Evolutionary conservation across 2,113 vertebrate genomes (phyloP).

Genomic region (Bujurquina vittata): DNA sequence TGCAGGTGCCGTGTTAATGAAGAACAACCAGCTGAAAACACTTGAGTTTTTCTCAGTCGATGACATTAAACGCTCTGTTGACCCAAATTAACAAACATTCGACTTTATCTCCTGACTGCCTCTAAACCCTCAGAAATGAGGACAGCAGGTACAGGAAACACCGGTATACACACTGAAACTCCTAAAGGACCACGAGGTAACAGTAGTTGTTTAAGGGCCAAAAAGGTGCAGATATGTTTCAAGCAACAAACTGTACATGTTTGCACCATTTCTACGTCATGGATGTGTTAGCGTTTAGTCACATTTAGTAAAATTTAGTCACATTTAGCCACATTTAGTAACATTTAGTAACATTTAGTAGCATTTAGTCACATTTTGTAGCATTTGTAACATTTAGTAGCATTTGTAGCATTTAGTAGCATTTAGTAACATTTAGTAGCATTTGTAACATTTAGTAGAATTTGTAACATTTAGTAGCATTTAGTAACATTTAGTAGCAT

Average conservation of each 20-base stretch:
- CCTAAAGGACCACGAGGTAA: background rate
- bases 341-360: too few species aligned
- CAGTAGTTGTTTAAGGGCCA: background rate
- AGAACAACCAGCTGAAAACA: background rate
- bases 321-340: too few species aligned
- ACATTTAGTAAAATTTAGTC: too few species aligned
- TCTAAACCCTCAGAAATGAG: background rate
- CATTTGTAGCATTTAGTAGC: too few species aligned
- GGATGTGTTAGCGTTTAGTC: too few species aligned
- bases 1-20: background rate
- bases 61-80: background rate
- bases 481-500: too few species aligned
- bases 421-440: too few species aligned
- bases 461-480: too few species aligned
- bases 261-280: too few species aligned
- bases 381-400: too few species aligned
- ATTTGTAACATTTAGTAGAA: too few species aligned
- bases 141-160: background rate
- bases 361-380: too few species aligned
- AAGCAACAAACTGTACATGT: background rate
- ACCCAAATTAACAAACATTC: background rate
- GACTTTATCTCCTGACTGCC: background rate
- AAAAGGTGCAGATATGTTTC: rapidly evolving
- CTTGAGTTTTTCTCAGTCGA: background rate
- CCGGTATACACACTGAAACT: background rate